Base-by-base conservation (phyloP, 2,888 invertebrate genomes). In the Leptopilina syphax region DNA sequence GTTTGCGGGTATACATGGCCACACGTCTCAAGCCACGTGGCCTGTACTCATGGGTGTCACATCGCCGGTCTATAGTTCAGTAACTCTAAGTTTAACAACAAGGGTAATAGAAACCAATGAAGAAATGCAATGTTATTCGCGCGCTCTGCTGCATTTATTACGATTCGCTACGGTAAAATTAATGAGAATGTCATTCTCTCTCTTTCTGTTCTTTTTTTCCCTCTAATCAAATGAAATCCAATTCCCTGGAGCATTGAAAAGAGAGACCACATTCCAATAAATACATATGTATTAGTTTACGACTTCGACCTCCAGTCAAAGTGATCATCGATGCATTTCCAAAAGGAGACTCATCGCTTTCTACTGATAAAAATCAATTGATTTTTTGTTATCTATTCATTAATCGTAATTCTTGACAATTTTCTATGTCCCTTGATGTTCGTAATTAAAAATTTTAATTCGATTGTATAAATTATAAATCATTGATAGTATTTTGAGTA, bases 61-160 rank as follows among this genome's bases (percentile, higher is more conserved):
- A 85, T 85, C 84, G 82, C 78, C 85, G 84, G 88, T 88, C 90
- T 90, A 90, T 91, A 91, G 91, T 90, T 90, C 90, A 87, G 86
- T 87, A 90, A 91, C 89, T 90, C 90, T 90, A 90, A 90, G 89
- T 90, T 90, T 90, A 90, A 90, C 90, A 89, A 89, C 90, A 91
- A 90, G 89, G 87, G 89, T 89, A 90, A 88, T 87, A 85, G 88
- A 88, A 87, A 85, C 85, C 85, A 86, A 85, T 86, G 85, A 86
- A 84, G 84, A 84, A 84, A 84, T 83, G 82, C 85, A 85, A 86
- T 83, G 84, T 84, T 85, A 82, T 76, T 76, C 83, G 81, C 81
- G 60, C 66, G 83, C 81, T 83, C 83, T 85, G 82, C 70, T 76
- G 79, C 27, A 67, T 54, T 76, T 79, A 57, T 80, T 76, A 80